Evolutionary conservation across 2,888 invertebrate genomes (phyloP).

Genomic region (Drosophila austrosaltans): DNA sequence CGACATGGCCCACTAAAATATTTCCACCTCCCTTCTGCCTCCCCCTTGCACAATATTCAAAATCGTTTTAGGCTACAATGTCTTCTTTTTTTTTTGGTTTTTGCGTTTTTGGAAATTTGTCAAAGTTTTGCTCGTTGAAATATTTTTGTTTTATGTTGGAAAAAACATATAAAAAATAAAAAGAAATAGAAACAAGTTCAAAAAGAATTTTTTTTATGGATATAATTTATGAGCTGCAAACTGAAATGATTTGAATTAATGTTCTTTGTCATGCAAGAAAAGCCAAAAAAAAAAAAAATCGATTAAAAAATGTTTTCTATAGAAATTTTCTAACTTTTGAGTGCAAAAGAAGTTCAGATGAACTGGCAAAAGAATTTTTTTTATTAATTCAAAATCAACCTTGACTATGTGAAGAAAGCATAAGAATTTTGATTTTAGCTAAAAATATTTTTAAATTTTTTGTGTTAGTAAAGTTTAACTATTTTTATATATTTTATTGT

Average conservation of each 20-base stretch:
- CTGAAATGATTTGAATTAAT: slow-evolving; percentile 20
- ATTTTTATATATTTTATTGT: no score
- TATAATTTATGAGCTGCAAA: slow-evolving; percentile 40
- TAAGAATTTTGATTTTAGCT: background rate
- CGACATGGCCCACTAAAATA: slow-evolving; percentile 69
- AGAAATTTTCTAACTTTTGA: background rate
- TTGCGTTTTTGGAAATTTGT: slow-evolving; percentile 53
- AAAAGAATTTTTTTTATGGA: slow-evolving; percentile 43
- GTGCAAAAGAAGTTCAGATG: slow-evolving; percentile 1
- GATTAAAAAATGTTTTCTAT: background rate
- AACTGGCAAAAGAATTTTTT: background rate
- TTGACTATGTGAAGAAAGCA: background rate
- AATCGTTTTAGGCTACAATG: slow-evolving; percentile 44
- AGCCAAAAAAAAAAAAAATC: background rate
- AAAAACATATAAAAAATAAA: slow-evolving; percentile 21
- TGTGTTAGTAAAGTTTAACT: no score
- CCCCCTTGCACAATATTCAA: slow-evolving; percentile 26
- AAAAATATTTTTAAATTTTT: no score
- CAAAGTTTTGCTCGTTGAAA: slow-evolving; percentile 49
- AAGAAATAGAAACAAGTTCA: slow-evolving; percentile 27
- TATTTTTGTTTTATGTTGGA: slow-evolving; percentile 28
- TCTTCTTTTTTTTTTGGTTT: slow-evolving; percentile 50
- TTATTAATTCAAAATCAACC: background rate
- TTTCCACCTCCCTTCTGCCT: slow-evolving; percentile 23
- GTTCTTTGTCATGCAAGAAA: background rate